Base-by-base conservation (phyloP, 1,140 invertebrate species). In the Drosophila prosaltans region DNA sequence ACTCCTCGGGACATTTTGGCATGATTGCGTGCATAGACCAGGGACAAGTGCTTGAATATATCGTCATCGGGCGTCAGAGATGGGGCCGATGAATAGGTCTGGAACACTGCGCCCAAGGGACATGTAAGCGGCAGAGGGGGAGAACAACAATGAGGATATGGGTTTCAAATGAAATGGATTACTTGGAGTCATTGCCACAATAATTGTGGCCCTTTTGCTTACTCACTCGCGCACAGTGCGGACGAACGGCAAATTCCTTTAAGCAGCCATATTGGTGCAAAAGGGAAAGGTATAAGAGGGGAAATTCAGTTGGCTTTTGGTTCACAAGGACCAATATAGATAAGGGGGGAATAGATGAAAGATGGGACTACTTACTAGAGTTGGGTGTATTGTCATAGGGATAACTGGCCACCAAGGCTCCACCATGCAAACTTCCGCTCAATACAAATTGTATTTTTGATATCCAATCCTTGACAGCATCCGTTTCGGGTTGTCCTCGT, bases 401-500 rank as follows among this genome's bases (percentile, higher is more conserved):
- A 92, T 98, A 98, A 78, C 96, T 97, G 48, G 97, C 97, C 36
- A 98, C 97, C 60, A 98, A 93, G 2, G 97, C 97, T 7, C 98
- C 98, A 8, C 97, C 97, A 90, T 98, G 97, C 36, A 99, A 93
- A 81, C 97, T 97, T 60, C 97, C 97, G 6, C 97, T 98, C 2
- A 98, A 92, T 11, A 98, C 97, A 88, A 99, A 98, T 92, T 97
- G 97, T 71, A 97, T 97, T 92, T 97, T 97, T 43, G 96, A 96
- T 36, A 98, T 95, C 97, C 97, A 98, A 82, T 97, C 95, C 93
- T 99, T 98, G 1, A 99, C 97, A 1, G 97, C 97, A 79, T 97
- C 96, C 0, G 98, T 98, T 93, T 99, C 98, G 2, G 97, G 97
- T 92, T 98, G 97, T 2, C 95, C 94, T 26, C 95, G 94, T 80